Percentiles rank a stretch among this genome's conserved stretches.
Evolutionary conservation across 2,113 vertebrate species (phyloP).

Genomic region (Willisornis vidua): DNA sequence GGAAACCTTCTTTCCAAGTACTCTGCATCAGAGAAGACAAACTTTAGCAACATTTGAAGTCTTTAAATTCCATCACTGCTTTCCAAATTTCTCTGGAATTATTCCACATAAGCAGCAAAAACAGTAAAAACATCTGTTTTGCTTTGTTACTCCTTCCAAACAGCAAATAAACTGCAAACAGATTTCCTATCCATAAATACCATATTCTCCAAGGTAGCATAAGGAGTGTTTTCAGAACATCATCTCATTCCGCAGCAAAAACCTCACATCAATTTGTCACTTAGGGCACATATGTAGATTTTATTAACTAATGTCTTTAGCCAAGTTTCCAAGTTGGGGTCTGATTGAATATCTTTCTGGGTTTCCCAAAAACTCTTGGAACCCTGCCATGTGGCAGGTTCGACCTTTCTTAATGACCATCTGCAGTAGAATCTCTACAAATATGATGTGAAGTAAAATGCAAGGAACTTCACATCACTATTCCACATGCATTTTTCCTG

Average conservation of each 20-base stretch:
- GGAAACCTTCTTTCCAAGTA: background rate
- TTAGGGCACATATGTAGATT: background rate
- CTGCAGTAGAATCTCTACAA: background rate
- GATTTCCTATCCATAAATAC: conserved; percentile 21
- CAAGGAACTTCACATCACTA: background rate
- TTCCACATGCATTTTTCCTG: background rate
- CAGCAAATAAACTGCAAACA: conserved; percentile 34
- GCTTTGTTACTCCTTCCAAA: conserved; percentile 1
- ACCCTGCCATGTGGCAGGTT: background rate
- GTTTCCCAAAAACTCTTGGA: background rate
- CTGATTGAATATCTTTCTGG: background rate
- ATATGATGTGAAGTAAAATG: background rate
- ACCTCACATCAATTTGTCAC: background rate
- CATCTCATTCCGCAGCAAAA: background rate
- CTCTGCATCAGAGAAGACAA: background rate
- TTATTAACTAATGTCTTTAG: background rate
- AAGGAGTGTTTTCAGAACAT: conserved; percentile 6
- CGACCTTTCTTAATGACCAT: background rate
- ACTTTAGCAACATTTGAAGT: background rate
- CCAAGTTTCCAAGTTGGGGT: background rate
- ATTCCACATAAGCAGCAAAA: background rate
- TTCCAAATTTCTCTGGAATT: conserved; percentile 21
- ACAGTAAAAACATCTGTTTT: conserved; percentile 49
- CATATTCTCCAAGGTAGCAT: conserved; percentile 4
- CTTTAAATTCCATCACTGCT: background rate